phyloP scores from a whole-genome alignment of 1,140 invertebrate genomes.

The Rhagoletis zephyria region DNA sequence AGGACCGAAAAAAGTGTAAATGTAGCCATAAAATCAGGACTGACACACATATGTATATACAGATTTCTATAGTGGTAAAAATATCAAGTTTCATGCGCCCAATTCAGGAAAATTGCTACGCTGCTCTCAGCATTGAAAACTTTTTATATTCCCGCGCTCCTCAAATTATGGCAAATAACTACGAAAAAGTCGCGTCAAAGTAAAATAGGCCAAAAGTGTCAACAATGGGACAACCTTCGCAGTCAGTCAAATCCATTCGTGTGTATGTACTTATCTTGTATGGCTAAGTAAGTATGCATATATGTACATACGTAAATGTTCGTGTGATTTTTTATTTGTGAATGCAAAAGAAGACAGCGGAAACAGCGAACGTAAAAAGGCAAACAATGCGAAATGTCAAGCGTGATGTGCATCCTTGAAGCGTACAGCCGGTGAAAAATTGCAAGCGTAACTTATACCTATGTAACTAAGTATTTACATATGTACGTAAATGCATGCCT shows the following conservation, averaged over 20 bases:
- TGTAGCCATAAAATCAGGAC: no score
- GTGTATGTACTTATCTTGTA: no score
- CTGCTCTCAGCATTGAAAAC: not conserved
- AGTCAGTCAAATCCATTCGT: not conserved
- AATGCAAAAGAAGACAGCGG: not conserved
- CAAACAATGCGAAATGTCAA: constrained; percentile 43
- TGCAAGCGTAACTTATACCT: not conserved
- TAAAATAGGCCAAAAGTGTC: constrained; percentile 30
- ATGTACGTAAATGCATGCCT: not conserved
- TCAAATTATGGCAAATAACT: constrained; percentile 13
- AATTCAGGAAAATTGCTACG: constrained; percentile 8
- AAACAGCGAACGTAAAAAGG: not conserved
- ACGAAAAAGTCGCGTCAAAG: constrained; percentile 35
- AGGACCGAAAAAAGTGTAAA: no score
- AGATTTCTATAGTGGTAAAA: not conserved
- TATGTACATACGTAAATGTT: not conserved
- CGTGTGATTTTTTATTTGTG: not conserved
- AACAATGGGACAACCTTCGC: constrained; percentile 26
- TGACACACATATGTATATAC: not conserved
- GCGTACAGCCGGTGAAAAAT: not conserved
- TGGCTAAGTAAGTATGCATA: not conserved
- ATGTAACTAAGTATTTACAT: not conserved
- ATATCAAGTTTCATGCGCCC: not conserved
- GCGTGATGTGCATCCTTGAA: constrained; percentile 46
- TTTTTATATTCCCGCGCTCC: not conserved